A percentile compares a stretch with the other conserved stretches of the same genome.
Evolutionary conservation across 2,113 vertebrate genomes (phyloP).

Genomic region (Falco punctatus): DNA sequence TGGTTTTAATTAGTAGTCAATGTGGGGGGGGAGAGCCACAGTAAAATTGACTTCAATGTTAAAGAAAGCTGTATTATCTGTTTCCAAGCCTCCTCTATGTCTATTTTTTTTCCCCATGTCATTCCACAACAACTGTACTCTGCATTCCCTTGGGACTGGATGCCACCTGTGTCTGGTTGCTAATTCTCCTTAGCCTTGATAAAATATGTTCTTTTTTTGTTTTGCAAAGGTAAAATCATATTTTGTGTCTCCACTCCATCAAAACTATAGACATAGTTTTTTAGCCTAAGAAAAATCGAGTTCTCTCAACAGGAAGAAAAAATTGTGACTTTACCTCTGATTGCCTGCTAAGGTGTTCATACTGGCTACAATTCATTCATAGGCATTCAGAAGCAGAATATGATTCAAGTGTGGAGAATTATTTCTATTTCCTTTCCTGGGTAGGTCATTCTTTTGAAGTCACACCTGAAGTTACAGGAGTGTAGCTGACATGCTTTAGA

Average conservation of each 20-base stretch:
- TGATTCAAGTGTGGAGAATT: not conserved
- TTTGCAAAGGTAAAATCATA: not conserved
- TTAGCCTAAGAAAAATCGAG: not conserved
- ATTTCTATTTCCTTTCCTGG: not conserved
- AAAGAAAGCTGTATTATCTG: rapidly evolving
- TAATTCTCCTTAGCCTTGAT: not conserved
- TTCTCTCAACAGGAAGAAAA: not conserved
- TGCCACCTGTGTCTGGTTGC: not conserved
- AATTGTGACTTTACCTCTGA: not conserved
- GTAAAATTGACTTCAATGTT: not conserved
- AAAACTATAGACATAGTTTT: not conserved
- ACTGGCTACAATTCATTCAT: not conserved
- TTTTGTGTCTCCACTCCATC: not conserved
- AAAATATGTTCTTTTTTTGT: not conserved
- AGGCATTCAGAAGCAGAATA: not conserved
- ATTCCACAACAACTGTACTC: not conserved
- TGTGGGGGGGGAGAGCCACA: not conserved
- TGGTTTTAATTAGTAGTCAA: not conserved
- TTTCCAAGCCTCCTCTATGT: not conserved
- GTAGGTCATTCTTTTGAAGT: not conserved
- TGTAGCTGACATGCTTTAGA: not conserved
- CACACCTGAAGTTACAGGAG: not conserved
- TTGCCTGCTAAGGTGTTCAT: not conserved
- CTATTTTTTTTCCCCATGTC: not conserved
- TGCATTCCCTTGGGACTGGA: not conserved